Evolutionary conservation across 2,888 invertebrate species (phyloP).

Genomic region (Pocota personata): DNA sequence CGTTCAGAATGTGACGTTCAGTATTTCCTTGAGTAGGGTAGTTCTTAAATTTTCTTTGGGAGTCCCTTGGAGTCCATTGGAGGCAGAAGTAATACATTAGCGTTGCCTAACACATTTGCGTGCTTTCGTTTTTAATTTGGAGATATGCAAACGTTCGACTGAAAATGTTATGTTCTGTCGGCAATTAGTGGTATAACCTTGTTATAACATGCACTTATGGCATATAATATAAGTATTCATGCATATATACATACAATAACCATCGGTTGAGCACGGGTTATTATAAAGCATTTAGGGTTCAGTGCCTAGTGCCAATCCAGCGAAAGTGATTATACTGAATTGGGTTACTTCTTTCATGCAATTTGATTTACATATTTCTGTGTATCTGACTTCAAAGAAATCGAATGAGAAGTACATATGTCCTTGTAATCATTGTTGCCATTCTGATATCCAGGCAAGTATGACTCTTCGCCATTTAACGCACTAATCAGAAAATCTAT

Average conservation of each 20-base stretch:
- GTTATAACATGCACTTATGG: conserved; percentile 38
- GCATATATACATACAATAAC: neutral
- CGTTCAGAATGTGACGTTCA: conserved; percentile 31
- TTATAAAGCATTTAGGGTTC: conserved; percentile 8
- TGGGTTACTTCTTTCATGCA: neutral
- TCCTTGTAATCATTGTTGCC: neutral
- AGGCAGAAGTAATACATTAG: neutral
- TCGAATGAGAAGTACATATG: neutral
- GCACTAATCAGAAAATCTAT: too few species aligned
- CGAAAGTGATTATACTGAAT: neutral
- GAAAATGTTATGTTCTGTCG: conserved; percentile 18
- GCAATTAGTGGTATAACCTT: conserved; percentile 51
- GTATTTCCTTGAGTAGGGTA: conserved; percentile 17
- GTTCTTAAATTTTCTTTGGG: conserved; percentile 4
- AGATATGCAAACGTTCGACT: conserved; percentile 39
- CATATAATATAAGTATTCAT: neutral
- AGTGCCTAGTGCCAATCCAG: neutral
- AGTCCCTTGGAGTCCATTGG: neutral
- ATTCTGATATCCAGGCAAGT: too few species aligned
- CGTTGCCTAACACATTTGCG: conserved; percentile 14
- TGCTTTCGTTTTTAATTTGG: conserved; percentile 29
- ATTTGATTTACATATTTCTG: neutral
- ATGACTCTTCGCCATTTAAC: too few species aligned
- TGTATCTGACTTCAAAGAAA: neutral
- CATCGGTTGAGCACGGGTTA: neutral